Evolutionary conservation across 2,888 invertebrate species (phyloP).

Genomic region (Leucophora obtusa): DNA sequence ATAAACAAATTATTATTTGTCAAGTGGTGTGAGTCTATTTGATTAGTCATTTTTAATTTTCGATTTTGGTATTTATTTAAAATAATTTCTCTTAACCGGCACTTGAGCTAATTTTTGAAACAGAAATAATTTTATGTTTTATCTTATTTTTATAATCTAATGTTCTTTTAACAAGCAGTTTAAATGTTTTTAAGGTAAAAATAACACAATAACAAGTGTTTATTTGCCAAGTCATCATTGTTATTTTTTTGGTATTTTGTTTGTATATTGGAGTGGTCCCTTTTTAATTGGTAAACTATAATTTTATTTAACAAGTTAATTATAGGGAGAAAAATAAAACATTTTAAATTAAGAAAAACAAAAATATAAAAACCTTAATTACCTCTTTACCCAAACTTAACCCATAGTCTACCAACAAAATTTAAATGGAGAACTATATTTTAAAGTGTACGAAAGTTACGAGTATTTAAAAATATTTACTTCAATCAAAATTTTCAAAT

Average conservation of each 20-base stretch:
- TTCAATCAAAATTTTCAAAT: no score
- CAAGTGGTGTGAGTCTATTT: conserved; percentile 28
- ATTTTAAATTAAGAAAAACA: neutral
- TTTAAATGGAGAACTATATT: no score
- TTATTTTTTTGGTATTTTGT: conserved; percentile 28
- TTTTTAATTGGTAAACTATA: conserved; percentile 57
- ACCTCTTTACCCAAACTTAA: neutral
- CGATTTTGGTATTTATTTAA: conserved; percentile 7
- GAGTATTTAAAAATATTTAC: no score
- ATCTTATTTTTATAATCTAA: conserved; percentile 52
- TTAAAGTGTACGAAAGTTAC: no score
- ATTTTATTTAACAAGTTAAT: conserved; percentile 13
- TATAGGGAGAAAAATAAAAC: neutral
- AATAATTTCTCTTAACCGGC: conserved; percentile 37
- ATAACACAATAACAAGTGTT: conserved; percentile 45
- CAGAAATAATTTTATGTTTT: conserved; percentile 7
- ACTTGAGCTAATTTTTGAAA: conserved; percentile 60
- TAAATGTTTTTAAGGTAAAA: conserved; percentile 28
- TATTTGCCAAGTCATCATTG: conserved; percentile 52
- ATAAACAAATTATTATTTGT: conserved; percentile 50
- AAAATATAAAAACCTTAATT: neutral
- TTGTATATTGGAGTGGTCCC: conserved; percentile 50
- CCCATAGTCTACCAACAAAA: no score
- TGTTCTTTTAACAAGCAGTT: conserved; percentile 62
- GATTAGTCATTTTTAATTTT: conserved; percentile 29